These are phyloP conservation scores for Homalodisca vitripennis DNA, from an alignment of 1,140 invertebrate species.

Conservation along the genomic window DNA sequence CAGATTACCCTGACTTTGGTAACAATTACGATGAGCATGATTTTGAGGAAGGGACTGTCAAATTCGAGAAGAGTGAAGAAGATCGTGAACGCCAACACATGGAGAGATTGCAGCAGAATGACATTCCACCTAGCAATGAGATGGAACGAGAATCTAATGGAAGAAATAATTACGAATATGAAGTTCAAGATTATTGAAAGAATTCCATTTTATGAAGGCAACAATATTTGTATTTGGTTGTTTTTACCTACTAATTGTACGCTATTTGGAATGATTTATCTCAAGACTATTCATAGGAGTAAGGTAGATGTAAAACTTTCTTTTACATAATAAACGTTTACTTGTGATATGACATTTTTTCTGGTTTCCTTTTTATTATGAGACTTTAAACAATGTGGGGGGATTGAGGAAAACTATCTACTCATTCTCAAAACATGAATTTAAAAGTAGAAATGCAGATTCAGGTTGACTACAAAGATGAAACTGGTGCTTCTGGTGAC, in stretches of 20 bases:
- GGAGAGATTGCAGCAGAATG: background rate
- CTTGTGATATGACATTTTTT: too few species aligned
- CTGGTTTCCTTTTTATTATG: too few species aligned
- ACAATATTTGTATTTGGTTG: constrained; percentile 10
- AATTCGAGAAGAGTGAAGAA: constrained; percentile 62
- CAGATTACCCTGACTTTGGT: constrained; percentile 65
- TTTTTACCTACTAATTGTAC: too few species aligned
- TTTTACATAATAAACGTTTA: constrained; percentile 8
- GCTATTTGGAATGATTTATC: too few species aligned
- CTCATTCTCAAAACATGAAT: too few species aligned
- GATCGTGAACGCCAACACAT: constrained; percentile 26
- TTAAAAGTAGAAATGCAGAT: too few species aligned
- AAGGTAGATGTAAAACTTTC: background rate
- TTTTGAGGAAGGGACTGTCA: constrained; percentile 58
- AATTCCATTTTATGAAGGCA: background rate
- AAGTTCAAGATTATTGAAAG: constrained; percentile 26
- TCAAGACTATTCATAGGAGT: background rate
- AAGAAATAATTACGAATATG: constrained; percentile 26
- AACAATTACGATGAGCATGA: constrained; percentile 49
- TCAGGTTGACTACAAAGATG: too few species aligned
- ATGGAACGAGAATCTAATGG: constrained; percentile 17
- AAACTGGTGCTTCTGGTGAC: too few species aligned
- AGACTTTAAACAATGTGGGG: too few species aligned
- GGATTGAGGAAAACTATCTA: too few species aligned
- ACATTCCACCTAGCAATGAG: constrained; percentile 7